phyloP scores from a whole-genome alignment of 2,888 invertebrate species.

The Polietes domitor region DNA sequence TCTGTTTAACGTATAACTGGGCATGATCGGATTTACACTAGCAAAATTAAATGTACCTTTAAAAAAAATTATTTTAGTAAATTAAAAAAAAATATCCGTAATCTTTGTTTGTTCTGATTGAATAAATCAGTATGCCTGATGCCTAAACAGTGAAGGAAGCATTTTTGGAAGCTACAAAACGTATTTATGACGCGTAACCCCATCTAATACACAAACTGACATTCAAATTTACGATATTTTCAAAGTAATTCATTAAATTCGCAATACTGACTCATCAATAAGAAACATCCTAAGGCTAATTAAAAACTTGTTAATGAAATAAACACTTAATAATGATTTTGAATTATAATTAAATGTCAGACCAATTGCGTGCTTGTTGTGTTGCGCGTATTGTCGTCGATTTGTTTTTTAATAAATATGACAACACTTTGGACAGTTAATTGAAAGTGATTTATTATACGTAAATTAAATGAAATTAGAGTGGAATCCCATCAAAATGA shows the following conservation, averaged over 20 bases:
- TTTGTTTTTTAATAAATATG: not conserved
- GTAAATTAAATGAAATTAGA: not conserved
- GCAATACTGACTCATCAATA: not conserved
- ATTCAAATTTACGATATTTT: not conserved
- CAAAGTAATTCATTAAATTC: not conserved
- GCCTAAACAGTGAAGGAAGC: too few relatives aligned
- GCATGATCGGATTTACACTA: too few relatives aligned
- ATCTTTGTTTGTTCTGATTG: too few relatives aligned
- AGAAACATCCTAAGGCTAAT: not conserved
- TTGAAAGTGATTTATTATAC: not conserved
- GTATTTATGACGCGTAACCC: too few relatives aligned
- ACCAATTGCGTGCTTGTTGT: not conserved
- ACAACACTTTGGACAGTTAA: not conserved
- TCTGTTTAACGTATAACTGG: too few relatives aligned
- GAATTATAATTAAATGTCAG: slow-evolving; percentile 1
- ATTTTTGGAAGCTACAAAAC: too few relatives aligned
- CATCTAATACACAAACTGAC: not conserved
- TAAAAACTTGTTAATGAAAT: slow-evolving; percentile 29
- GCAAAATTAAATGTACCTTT: too few relatives aligned
- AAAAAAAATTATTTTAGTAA: too few relatives aligned
- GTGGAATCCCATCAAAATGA: too few relatives aligned
- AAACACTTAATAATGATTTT: slow-evolving; percentile 23
- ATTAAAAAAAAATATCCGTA: too few relatives aligned
- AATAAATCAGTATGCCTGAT: too few relatives aligned
- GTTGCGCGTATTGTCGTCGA: too few relatives aligned